Percentiles rank a stretch among this genome's conserved stretches.
phyloP scores from a whole-genome alignment of 2,797 vertebrate species.

The Phrynocephalus guinanensis region DNA sequence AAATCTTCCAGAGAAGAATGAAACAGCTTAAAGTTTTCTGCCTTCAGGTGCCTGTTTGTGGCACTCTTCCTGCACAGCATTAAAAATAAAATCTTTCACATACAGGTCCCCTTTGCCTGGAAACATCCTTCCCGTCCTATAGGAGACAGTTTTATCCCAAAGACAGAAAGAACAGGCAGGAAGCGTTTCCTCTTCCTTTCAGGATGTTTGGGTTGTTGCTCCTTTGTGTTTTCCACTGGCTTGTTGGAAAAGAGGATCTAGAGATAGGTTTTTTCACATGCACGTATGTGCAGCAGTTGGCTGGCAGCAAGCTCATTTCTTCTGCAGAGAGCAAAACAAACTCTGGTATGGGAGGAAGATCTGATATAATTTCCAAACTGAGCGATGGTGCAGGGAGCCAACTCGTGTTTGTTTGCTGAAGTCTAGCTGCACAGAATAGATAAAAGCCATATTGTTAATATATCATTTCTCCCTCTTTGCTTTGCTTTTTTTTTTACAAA shows the following conservation, averaged over 20 bases:
- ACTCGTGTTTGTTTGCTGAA: background rate
- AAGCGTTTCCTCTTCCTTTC: slow-evolving; percentile 46
- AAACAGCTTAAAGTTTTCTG: background rate
- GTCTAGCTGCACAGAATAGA: too few relatives aligned
- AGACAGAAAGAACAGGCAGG: slow-evolving; percentile 7
- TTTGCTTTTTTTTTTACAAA: background rate
- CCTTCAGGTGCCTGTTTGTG: background rate
- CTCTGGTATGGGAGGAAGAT: background rate
- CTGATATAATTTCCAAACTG: too few relatives aligned
- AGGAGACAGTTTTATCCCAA: slow-evolving; percentile 4
- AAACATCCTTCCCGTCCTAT: slow-evolving; percentile 30
- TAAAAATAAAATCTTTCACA: too few relatives aligned
- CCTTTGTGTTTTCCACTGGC: slow-evolving; percentile 24
- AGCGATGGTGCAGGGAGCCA: background rate
- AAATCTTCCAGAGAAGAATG: background rate
- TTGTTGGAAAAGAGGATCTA: background rate
- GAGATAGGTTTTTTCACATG: too few relatives aligned
- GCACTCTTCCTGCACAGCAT: too few relatives aligned
- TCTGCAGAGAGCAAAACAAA: background rate
- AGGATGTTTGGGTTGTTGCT: slow-evolving; percentile 45
- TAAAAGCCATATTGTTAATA: background rate
- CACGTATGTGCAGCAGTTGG: background rate
- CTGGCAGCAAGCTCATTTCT: background rate
- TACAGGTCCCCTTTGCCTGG: background rate
- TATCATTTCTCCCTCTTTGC: background rate